Evolutionary conservation across 1,140 invertebrate genomes (phyloP), one percentile per base, ranked within the genome.

Genomic region (Drosophila athabasca): DNA sequence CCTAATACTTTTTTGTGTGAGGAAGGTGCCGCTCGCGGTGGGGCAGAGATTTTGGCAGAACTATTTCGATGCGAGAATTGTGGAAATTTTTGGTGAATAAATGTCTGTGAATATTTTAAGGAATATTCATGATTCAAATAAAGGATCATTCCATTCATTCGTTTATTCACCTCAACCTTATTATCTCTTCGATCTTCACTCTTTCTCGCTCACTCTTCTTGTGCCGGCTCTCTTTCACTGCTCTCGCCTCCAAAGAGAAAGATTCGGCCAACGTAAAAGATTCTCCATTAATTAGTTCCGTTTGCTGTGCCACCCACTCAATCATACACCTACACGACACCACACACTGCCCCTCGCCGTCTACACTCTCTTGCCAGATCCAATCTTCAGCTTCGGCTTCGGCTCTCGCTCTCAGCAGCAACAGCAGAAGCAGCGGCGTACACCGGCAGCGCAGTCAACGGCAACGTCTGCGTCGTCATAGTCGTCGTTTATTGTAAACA

Each of bases 271-370:
- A 8, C 11, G 11, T 62, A 72, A 87, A 81, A 87, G 81, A 85
- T 85, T 84, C 74, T 85, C 75, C 78, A 87, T 85, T 85, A 85
- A 85, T 85, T 85, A 85, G 81, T 85, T 87, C 82, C 81, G 81
- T 78, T 84, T 76, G 61, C 11, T 13, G 19, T 13, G 19, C 9
- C 46, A 24, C 0, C 6, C n/a, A n/a, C 53, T 11, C 17, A 9
- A 15, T 24, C 49, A 24, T 26, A 2, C 44, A 2, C 15, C 8
- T 22, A 24, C 22, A 17, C 43, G n/a, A n/a, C n/a, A n/a, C 46
- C 7, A 24, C 22, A 2, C 2, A 1, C 22, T 17, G 35, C 19
- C 24, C 29, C 13, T 1, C 15, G 5, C 13, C 35, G 0, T 11
- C 4, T 19, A 19, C 35, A 5, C 35, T 35, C 35, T 39, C 35